Base-by-base conservation (phyloP, 2,797 vertebrate species). In the Loris lydekkerianus region DNA sequence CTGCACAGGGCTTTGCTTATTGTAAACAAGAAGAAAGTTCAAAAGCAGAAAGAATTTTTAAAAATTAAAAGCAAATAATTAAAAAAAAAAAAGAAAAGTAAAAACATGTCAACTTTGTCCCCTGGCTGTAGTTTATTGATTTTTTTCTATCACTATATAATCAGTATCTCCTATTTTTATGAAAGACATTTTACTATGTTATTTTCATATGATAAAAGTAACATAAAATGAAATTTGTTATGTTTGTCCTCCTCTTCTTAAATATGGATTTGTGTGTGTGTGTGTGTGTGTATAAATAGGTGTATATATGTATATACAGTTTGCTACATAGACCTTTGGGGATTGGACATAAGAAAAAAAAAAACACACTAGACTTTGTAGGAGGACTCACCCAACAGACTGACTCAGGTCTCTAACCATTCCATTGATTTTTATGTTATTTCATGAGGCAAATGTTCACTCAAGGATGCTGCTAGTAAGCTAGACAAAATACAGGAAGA, bases 261-360 rank as follows among this genome's bases (percentile, higher is more conserved):
- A 13, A 72, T 63, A 46, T 31, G 10, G 8, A 60, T 40, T 72
- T 27, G 25, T 72, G 2, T 67, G 15, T 67, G 3, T 67, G 15
- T 9, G 34, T 34, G 34, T 34, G 15, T 67, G 3, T 67, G 15
- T 10, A 69, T 34, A 69, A 34, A 80, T 15, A 58, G 5, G 13
- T 46, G 5, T 76, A 31, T 61, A 73, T n/a, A 86, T 9, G 60
- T 7, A 63, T 6, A 37, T 2, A 82, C n/a, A 20, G 14, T 58
- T 25, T 49, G 49, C 40, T 53, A 49, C 21, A 53, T 20, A 69
- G 3, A 95, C 27, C 6, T 58, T 65, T 86, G 20, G 53, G 40
- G 25, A 14, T 73, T 92, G 63, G 80, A 69, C 61, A 63, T 31
- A 31, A 91, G 40, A 17, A 73, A 86, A 96, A 78, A 78, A 90